Percentiles rank a stretch among this genome's conserved stretches.
These are phyloP conservation scores for Chromobotia macracanthus DNA, from an alignment of 2,797 vertebrate species.

Conservation along the genomic window DNA sequence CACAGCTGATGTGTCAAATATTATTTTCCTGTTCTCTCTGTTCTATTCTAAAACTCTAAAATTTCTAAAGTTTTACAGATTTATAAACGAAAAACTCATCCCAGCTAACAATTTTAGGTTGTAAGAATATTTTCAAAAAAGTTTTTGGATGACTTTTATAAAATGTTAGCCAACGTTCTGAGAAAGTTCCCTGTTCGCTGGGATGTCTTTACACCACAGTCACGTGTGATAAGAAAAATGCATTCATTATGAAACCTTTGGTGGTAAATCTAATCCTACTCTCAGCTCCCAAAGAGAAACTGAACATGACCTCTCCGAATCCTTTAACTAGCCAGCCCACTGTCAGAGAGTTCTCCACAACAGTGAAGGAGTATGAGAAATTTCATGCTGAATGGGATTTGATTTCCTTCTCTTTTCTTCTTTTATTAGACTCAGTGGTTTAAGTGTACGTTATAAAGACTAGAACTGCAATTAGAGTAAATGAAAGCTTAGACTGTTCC, in stretches of 20 bases:
- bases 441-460: conserved; percentile 30
- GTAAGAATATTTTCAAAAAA: too few relatives aligned
- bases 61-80: too few relatives aligned
- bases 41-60: background rate
- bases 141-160: too few relatives aligned
- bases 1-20: background rate
- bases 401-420: conserved; percentile 17
- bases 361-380: conserved; percentile 21
- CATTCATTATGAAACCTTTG: conserved; percentile 11
- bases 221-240: background rate
- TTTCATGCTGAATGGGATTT: conserved; percentile 12
- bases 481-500: conserved; percentile 31
- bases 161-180: background rate
- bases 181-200: background rate
- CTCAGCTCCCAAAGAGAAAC: conserved; percentile 4
- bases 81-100: too few relatives aligned
- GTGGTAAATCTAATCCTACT: background rate
- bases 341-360: conserved; percentile 1
- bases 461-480: conserved; percentile 40
- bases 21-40: background rate
- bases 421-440: conserved; percentile 38
- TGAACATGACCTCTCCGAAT: conserved; percentile 9
- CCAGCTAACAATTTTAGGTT: too few relatives aligned
- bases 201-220: background rate
- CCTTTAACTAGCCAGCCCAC: conserved; percentile 12